Evolutionary conservation across 2,113 vertebrate species (phyloP), one percentile per base, ranked within the genome.

Genomic region (Channa maculata): DNA sequence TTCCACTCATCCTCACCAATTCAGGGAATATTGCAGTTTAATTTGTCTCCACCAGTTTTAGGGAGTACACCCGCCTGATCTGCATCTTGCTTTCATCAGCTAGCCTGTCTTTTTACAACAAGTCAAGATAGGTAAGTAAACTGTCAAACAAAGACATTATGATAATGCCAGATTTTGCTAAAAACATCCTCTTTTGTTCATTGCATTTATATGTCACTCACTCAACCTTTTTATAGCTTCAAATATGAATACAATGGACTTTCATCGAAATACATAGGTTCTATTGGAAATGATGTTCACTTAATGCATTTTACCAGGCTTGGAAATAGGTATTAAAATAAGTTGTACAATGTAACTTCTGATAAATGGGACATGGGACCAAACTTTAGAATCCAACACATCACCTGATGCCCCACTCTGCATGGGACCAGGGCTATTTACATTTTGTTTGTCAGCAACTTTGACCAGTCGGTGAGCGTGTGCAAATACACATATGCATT

Each of bases 21-120:
- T 65, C 41, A 54, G 65, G 60, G 73, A 63, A 61, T 6, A 48
- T 37, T 8, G 3, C 34, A 55, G 39, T 59, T 63, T 54, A 83
- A 70, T 74, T 45, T 49, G 34, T 65, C 38, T 45, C 41, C 33
- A 64, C 6, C 3, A 57, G 43, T 7, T 45, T 34, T 13, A 15
- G 52, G 44, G 9, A 34, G 4, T 33, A 13, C 10, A 14, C 38
- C 12, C 8, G 46, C 39, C 46, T 59, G 52, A 48, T 60, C 33
- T 34, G 50, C 5, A 4, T 48, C 45, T 48, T 33, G 6, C 5
- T 37, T 48, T 8, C 11, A 38, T 58, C 3, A 8, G 2, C 12
- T 10, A 5, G 5, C 5, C 34, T 34, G 11, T 37, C 49, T 15
- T 14, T 14, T 48, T 13, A 34, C 2, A 24, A 24, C 24, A 24